Conservation (phyloP, 1,140 invertebrate species). For the Pentalonia nigronervosa region DNA sequence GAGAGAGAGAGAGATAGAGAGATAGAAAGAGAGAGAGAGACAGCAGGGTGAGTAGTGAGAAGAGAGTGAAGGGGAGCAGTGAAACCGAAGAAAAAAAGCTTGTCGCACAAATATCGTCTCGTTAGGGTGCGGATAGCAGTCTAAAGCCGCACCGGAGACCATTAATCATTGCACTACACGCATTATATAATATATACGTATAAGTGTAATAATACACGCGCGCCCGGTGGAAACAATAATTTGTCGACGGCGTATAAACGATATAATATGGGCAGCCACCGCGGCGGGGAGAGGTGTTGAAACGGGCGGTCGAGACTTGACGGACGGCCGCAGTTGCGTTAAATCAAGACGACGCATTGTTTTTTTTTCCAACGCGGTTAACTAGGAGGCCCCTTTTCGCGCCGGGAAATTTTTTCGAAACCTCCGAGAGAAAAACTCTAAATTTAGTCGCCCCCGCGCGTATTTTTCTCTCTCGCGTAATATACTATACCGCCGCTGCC, state of each 20-base stretch:
- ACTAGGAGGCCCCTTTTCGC: slow-evolving; percentile 48
- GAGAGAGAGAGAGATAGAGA: too few relatives aligned
- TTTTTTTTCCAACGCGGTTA: slow-evolving; percentile 43
- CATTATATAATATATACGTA: neutral
- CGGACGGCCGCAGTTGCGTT: slow-evolving; percentile 41
- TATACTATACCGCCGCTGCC: neutral
- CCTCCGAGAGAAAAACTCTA: slow-evolving; percentile 23
- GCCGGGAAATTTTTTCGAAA: slow-evolving; percentile 23
- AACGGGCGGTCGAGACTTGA: neutral
- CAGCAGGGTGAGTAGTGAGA: neutral
- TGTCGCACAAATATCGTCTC: slow-evolving; percentile 45
- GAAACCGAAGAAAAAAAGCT: neutral
- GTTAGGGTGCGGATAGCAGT: slow-evolving; percentile 18
- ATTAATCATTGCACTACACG: slow-evolving; percentile 42
- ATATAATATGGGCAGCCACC: neutral
- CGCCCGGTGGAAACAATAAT: slow-evolving; percentile 58
- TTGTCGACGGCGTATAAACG: slow-evolving; percentile 52
- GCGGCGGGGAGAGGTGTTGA: neutral
- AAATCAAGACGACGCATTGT: slow-evolving; percentile 35
- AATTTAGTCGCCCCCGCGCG: slow-evolving; percentile 22
- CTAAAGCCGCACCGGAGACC: slow-evolving; percentile 18
- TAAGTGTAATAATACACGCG: slow-evolving; percentile 15
- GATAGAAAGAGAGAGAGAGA: neutral
- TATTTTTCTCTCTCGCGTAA: neutral
- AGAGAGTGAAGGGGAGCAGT: too few relatives aligned